Percentiles rank a stretch among this genome's conserved stretches.
phyloP scores from a whole-genome alignment of 2,113 vertebrate species.

The Proteles cristata region DNA sequence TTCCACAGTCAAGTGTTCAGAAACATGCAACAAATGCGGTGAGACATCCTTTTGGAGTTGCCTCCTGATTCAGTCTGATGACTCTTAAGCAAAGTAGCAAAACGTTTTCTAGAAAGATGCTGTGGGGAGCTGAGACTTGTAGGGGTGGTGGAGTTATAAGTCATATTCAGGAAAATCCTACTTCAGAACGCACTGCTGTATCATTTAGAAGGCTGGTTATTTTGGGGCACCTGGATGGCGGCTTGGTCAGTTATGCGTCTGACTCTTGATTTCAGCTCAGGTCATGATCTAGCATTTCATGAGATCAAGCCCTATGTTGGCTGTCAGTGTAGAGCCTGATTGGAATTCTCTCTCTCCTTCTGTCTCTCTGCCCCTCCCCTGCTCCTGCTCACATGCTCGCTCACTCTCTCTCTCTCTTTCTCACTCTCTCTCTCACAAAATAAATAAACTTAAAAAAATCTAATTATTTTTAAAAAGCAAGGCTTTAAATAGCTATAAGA shows the following conservation, averaged over 20 bases:
- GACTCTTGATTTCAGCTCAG: too few relatives aligned
- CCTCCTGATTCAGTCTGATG: background rate
- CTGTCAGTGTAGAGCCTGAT: too few relatives aligned
- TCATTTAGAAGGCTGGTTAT: background rate
- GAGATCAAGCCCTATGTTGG: too few relatives aligned
- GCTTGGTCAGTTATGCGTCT: too few relatives aligned
- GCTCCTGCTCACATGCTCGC: too few relatives aligned
- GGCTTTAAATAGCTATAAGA: background rate
- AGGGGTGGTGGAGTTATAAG: background rate
- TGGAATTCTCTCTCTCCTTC: too few relatives aligned
- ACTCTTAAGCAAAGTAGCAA: background rate
- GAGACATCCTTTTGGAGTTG: background rate
- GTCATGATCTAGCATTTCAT: too few relatives aligned
- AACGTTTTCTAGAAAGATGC: background rate
- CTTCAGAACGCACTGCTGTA: background rate
- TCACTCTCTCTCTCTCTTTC: too few relatives aligned
- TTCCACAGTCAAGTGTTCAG: background rate
- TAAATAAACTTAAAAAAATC: background rate
- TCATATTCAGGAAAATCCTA: background rate
- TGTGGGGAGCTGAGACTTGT: background rate
- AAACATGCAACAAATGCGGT: background rate
- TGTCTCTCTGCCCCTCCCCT: too few relatives aligned
- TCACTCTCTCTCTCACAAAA: too few relatives aligned
- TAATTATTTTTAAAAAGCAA: background rate
- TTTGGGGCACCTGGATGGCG: too few relatives aligned